Base-by-base conservation (phyloP, 2,888 invertebrate genomes). In the Drosophila sordidapex region DNA sequence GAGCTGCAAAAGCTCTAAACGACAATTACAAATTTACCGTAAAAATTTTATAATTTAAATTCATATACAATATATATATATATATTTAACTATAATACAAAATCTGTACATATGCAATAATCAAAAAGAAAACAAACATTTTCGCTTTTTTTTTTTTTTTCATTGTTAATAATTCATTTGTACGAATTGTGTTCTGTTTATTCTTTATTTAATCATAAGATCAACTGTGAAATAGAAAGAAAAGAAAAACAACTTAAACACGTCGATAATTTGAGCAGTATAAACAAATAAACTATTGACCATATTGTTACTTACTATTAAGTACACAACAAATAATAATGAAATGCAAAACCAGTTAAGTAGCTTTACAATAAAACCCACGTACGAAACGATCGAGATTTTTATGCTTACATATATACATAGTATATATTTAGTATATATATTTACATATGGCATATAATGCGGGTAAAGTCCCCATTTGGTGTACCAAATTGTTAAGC, bases 1-100 rank as follows among this genome's bases (percentile, higher is more conserved):
- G 93, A 93, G 85, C 91, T 93, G 85, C 93, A 93, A 67, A 93
- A 92, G 82, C 86, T 93, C 54, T 93, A 88, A 76, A 38, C 43
- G 31, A n/a, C 57, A 10, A 43, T 21, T 43, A n/a, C n/a, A 81
- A 78, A 82, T 87, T 81, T 62, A 59, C 71, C 76, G 87, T 84
- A 67, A 71, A 76, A 7, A n/a, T 68, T 76, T 61, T 77, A 51
- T 69, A 77, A 78, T 74, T 65, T 54, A 58, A 29, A 63, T 51
- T 40, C 54, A 49, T 27, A 29, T 27, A 61, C 10, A 43, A 59
- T 31, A 27, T 51, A 27, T 0, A 68, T 27, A 68, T 31, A 61
- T 57, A 71, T 51, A 38, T 33, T n/a, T 38, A 59, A 40, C 38
- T 70, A 49, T 59, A 60, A 63, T 6, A 74, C 51, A 54, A 58